Evolutionary conservation across 1,140 invertebrate species (phyloP).

Genomic region (Drosophila nannoptera): DNA sequence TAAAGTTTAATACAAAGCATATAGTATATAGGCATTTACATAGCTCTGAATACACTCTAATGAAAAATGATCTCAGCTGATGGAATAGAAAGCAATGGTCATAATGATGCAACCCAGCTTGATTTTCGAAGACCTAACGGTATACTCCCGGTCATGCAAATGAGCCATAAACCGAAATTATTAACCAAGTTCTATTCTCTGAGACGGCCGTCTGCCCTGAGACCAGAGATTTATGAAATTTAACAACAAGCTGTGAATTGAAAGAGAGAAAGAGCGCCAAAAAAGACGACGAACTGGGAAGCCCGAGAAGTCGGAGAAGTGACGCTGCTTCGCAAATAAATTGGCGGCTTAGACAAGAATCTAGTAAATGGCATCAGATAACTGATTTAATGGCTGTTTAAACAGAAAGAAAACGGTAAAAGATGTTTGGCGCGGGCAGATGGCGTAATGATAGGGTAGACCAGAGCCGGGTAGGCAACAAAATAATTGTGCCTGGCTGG

Average conservation of each 20-base stretch:
- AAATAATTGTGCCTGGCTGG: background rate
- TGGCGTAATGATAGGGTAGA: conserved; percentile 28
- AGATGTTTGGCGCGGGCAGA: conserved; percentile 18
- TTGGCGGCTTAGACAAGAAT: conserved; percentile 13
- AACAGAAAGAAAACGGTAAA: conserved; percentile 20
- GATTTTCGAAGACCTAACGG: conserved; percentile 65
- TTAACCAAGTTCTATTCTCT: conserved; percentile 18
- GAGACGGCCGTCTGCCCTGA: conserved; percentile 24
- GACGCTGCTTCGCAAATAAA: conserved; percentile 28
- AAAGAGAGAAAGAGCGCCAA: conserved; percentile 25
- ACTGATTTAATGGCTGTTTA: conserved; percentile 23
- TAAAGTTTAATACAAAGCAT: conserved; percentile 47
- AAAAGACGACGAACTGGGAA: conserved; percentile 2
- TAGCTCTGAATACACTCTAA: conserved; percentile 7
- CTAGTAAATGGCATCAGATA: conserved; percentile 7
- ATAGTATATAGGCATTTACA: background rate
- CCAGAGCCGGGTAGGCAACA: conserved; percentile 3
- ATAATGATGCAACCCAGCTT: conserved; percentile 58
- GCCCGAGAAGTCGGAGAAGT: background rate
- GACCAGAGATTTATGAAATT: conserved; percentile 57
- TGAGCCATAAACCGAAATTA: conserved; percentile 69
- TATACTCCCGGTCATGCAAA: conserved; percentile 56
- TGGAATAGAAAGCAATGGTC: conserved; percentile 15
- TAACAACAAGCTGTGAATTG: conserved; percentile 64
- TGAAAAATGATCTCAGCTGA: conserved; percentile 36